Evolutionary conservation across 2,888 invertebrate genomes (phyloP).

Genomic region (Geotrupes spiniger): DNA sequence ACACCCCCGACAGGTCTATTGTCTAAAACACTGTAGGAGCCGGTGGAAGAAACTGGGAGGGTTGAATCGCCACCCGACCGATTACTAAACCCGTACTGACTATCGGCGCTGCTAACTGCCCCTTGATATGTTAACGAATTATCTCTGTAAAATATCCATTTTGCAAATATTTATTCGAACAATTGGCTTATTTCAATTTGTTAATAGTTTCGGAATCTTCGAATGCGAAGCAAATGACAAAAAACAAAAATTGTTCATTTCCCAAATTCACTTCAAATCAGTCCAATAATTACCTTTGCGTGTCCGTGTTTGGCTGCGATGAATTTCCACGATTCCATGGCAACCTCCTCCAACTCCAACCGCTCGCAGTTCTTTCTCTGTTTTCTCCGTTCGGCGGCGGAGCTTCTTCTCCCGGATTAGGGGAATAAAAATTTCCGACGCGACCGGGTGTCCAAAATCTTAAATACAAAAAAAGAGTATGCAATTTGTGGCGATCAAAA

Average conservation of each 20-base stretch:
- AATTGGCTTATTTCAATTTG: no score
- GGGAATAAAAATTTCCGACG: constrained; percentile 79
- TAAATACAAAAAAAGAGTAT: neutral
- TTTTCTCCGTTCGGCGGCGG: constrained; percentile 34
- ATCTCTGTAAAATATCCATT: constrained; percentile 25
- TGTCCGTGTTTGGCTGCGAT: constrained; percentile 40
- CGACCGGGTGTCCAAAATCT: constrained; percentile 62
- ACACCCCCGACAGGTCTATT: constrained; percentile 55
- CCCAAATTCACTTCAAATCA: no score
- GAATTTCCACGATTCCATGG: constrained; percentile 65
- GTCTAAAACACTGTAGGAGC: constrained; percentile 60
- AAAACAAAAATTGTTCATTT: no score
- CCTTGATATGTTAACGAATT: constrained; percentile 60
- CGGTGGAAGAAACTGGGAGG: constrained; percentile 46
- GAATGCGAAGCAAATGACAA: no score
- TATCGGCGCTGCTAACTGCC: constrained; percentile 71
- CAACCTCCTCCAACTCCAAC: constrained; percentile 70
- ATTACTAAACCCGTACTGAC: constrained; percentile 76
- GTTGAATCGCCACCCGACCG: constrained; percentile 44
- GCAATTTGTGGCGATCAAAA: no score
- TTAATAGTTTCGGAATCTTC: no score
- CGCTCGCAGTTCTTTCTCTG: constrained; percentile 46
- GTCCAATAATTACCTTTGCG: constrained; percentile 39
- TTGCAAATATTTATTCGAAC: no score
- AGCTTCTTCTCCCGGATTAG: constrained; percentile 68